These are phyloP conservation scores for Capromys pilorides DNA, from an alignment of 2,797 vertebrate genomes.

Conservation along the genomic window DNA sequence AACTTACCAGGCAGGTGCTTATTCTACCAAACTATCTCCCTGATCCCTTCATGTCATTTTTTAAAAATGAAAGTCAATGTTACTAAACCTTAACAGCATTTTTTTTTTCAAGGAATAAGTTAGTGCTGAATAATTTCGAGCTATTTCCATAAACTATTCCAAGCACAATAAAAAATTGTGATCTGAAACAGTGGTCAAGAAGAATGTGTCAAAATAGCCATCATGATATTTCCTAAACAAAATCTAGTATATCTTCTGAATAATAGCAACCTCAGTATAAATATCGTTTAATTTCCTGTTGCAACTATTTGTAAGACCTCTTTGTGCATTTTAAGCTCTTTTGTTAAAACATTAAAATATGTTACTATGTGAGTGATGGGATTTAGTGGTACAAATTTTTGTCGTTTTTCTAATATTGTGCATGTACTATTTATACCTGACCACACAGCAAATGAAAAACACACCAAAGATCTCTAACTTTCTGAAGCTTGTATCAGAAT, in stretches of 20 bases:
- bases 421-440: not conserved
- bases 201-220: not conserved
- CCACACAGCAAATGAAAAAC: not conserved
- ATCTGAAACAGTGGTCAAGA: not conserved
- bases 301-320: not conserved
- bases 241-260: not conserved
- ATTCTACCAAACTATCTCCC: too few species aligned
- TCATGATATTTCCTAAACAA: conserved; percentile 22
- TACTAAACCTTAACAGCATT: not conserved
- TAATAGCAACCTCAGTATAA: not conserved
- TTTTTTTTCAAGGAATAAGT: not conserved
- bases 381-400: not conserved
- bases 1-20: too few species aligned
- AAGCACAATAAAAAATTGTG: not conserved
- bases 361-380: not conserved
- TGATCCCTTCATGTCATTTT: conserved; percentile 23
- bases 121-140: not conserved
- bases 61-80: not conserved
- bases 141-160: not conserved
- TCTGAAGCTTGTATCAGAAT: not conserved
- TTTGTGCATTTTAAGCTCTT: not conserved
- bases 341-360: not conserved
- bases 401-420: not conserved
- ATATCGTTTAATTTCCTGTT: not conserved
- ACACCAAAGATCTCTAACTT: not conserved